phyloP scores from a whole-genome alignment of 2,888 invertebrate species.

The Parnassius smintheus region DNA sequence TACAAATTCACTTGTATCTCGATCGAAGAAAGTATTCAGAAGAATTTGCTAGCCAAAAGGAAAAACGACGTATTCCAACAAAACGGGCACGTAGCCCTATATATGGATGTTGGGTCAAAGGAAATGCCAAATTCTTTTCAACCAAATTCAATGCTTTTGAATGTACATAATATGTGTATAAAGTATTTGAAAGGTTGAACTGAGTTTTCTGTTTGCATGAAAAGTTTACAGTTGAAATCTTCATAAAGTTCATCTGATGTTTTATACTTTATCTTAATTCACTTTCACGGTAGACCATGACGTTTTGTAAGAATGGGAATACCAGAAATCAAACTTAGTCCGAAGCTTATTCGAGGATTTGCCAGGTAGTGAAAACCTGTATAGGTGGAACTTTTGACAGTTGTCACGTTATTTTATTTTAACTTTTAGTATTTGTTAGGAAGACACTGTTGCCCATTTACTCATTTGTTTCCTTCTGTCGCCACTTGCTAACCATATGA shows the following conservation, averaged over 20 bases:
- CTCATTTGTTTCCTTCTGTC: too few species aligned
- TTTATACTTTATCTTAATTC: not conserved
- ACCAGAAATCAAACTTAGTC: too few species aligned
- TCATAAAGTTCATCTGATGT: not conserved
- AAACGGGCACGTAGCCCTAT: slow-evolving; percentile 16
- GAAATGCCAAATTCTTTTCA: slow-evolving; percentile 16
- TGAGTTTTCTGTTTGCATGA: not conserved
- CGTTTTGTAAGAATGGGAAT: too few species aligned
- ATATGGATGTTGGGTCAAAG: slow-evolving; percentile 20
- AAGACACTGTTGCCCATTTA: too few species aligned
- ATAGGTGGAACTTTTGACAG: too few species aligned
- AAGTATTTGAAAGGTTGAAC: not conserved
- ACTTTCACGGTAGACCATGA: too few species aligned
- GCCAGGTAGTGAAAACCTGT: too few species aligned
- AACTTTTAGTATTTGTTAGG: too few species aligned
- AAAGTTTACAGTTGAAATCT: not conserved
- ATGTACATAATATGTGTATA: not conserved
- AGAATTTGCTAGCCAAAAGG: slow-evolving; percentile 5
- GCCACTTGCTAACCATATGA: too few species aligned
- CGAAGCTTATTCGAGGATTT: too few species aligned
- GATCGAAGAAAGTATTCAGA: not conserved
- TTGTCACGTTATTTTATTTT: too few species aligned
- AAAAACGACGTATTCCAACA: not conserved
- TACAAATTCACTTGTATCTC: too few species aligned
- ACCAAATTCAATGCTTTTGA: slow-evolving; percentile 13